Conservation (phyloP, 2,113 vertebrate genomes). For the Stictonetta naevosa region DNA sequence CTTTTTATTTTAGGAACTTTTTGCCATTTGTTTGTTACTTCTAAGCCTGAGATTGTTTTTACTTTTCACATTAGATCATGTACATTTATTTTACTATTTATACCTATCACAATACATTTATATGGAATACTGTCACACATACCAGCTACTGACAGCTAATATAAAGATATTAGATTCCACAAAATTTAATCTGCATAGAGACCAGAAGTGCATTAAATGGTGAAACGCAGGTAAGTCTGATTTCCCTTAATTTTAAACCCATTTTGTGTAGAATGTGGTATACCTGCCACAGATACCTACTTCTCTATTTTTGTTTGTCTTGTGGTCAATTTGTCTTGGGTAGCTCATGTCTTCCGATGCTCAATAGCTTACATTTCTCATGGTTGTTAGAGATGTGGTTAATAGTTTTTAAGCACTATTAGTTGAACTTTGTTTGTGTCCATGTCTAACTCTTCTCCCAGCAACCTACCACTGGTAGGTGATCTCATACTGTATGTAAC, state of each 20-base stretch:
- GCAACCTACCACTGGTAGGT: neutral
- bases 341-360: neutral
- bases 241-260: slow-evolving; percentile 34
- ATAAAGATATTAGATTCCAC: slow-evolving; percentile 66
- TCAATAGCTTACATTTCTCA: neutral
- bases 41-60: slow-evolving; percentile 59
- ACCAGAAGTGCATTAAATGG: slow-evolving; percentile 49
- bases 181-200: slow-evolving; percentile 61
- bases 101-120: slow-evolving; percentile 69
- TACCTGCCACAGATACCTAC: neutral
- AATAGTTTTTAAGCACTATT: neutral
- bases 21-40: slow-evolving; percentile 33
- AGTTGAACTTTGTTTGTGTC: neutral
- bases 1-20: neutral
- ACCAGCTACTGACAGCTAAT: slow-evolving; percentile 67
- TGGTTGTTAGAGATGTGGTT: neutral
- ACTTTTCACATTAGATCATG: slow-evolving; percentile 46
- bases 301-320: neutral
- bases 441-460: neutral
- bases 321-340: neutral
- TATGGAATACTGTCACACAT: slow-evolving; percentile 72
- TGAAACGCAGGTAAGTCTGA: slow-evolving; percentile 42
- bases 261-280: neutral
- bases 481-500: neutral
- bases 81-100: slow-evolving; percentile 65